Base-by-base conservation (phyloP, 2,113 vertebrate species). In the Irena cyanogastra region DNA sequence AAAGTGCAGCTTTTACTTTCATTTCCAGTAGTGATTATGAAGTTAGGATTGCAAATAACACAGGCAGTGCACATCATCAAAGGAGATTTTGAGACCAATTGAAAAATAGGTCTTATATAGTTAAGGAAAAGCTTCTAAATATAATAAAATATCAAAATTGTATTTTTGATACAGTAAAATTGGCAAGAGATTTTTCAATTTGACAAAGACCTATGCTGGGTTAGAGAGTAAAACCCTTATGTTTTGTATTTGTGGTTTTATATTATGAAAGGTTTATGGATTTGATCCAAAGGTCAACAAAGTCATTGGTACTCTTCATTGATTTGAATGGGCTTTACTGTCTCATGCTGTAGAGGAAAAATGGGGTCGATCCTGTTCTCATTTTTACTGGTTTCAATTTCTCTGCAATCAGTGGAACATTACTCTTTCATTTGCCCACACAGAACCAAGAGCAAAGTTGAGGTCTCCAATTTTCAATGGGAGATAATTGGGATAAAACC, bases 301-400 rank as follows among this genome's bases (percentile, higher is more conserved):
- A 94, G 60, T 86, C 93, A 95, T 49, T 74, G 75, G 85, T 74
- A 94, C 20, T 44, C 75, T 81, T 83, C 88, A 95, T 14, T 94
- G 82, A 95, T 90, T 68, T 89, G 69, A 95, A 95, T 95, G 89
- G 69, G 60, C 81, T 94, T 97, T 94, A 88, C 27, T 87, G 68
- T 44, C 63, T 83, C 76, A 63, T 54, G 71, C 13, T 89, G 27
- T 50, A 90, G 39, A 94, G 64, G 50, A 78, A 92, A 94, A 92
- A 89, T 52, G 52, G 80, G 52, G 72, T 78, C 83, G 72, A 82
- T 68, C 35, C 31, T 84, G 33, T 53, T 71, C 74, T 84, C 83
- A 89, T 84, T 89, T 95, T 75, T 52, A 83, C 56, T 47, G 59
- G 60, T 81, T 94, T 93, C 57, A 86, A 59, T 94, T 90, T 94